Evolutionary conservation across 1,140 invertebrate species (phyloP).

Genomic region (Drosophila nebulosa): DNA sequence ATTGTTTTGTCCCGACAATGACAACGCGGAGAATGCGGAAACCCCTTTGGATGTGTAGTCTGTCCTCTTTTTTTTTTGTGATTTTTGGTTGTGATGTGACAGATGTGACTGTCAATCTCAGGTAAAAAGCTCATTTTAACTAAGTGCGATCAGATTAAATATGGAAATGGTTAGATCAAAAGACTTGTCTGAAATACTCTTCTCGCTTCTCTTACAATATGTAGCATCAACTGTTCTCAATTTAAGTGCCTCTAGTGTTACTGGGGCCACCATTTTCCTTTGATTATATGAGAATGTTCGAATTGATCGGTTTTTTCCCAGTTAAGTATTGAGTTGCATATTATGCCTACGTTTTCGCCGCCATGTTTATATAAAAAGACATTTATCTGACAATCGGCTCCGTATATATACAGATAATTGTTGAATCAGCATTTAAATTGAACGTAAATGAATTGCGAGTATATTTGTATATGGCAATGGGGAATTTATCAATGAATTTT

Average conservation of each 20-base stretch:
- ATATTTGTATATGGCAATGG: constrained; percentile 25
- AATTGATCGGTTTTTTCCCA: constrained; percentile 1
- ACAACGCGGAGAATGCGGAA: background rate
- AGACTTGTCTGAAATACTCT: too few species aligned
- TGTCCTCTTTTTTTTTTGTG: background rate
- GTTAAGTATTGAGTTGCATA: constrained; percentile 45
- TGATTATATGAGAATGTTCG: background rate
- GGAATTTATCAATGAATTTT: constrained; percentile 17
- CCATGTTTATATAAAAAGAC: constrained; percentile 48
- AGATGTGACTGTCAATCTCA: background rate
- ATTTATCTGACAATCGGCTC: constrained; percentile 17
- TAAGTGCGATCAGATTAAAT: too few species aligned
- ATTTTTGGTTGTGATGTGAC: background rate
- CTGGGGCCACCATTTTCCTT: background rate
- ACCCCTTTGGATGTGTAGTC: background rate
- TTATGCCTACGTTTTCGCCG: constrained; percentile 57
- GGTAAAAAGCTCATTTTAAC: too few species aligned
- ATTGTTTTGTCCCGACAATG: background rate
- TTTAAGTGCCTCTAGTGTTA: background rate
- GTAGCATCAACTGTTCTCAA: background rate
- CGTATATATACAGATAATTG: background rate
- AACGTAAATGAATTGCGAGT: background rate
- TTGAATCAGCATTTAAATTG: background rate
- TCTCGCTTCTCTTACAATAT: too few species aligned
- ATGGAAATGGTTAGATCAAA: too few species aligned